phyloP scores from a whole-genome alignment of 2,888 invertebrate genomes.

The Acronicta alni region DNA sequence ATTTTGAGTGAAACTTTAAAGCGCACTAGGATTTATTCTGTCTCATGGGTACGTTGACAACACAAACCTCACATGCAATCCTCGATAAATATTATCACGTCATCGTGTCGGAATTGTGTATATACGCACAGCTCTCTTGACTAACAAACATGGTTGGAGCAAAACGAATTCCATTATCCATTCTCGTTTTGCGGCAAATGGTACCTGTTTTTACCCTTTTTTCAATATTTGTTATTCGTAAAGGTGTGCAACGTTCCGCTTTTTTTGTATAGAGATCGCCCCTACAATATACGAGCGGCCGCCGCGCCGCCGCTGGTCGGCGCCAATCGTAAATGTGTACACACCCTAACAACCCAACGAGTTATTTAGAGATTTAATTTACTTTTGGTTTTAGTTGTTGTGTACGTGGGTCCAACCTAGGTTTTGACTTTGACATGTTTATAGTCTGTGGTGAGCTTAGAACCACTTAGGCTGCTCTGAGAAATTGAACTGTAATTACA shows the following conservation, averaged over 20 bases:
- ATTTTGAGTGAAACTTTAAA: background rate
- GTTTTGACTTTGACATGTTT: background rate
- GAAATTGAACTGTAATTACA: no score
- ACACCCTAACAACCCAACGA: constrained; percentile 15
- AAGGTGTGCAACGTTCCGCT: constrained; percentile 3
- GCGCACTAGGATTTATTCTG: background rate
- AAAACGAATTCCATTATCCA: constrained; percentile 5
- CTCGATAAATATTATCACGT: background rate
- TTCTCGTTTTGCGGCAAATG: constrained; percentile 6
- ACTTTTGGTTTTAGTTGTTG: background rate
- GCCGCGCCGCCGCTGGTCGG: background rate
- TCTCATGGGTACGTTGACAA: background rate
- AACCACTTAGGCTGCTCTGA: background rate
- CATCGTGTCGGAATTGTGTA: background rate
- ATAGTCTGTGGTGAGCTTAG: background rate
- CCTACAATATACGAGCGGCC: constrained; percentile 12
- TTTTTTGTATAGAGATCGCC: constrained; percentile 14
- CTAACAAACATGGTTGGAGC: constrained; percentile 1
- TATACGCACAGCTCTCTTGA: background rate
- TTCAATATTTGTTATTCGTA: constrained; percentile 20
- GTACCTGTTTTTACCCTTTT: constrained; percentile 3
- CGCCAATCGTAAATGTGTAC: constrained; percentile 15
- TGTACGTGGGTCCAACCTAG: background rate
- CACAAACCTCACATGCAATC: background rate
- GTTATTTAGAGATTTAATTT: constrained; percentile 2